Conservation (phyloP, 2,888 invertebrate genomes). For the Scaptomyza flava region DNA sequence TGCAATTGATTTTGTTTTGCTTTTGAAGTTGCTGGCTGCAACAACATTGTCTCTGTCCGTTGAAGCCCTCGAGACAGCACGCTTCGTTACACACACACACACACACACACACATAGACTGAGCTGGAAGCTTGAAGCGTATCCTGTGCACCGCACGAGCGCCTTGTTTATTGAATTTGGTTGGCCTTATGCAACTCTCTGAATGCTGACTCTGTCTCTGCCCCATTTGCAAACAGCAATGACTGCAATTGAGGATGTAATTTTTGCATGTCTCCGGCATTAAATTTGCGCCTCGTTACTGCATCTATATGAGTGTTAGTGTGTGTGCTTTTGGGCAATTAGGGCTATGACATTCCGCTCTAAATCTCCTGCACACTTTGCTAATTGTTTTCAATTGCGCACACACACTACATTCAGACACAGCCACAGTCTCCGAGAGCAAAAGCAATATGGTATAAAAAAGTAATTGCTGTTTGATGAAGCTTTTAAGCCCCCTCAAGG, state of each 20-base stretch:
- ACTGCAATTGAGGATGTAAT: conserved; percentile 75
- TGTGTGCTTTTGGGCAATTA: conserved; percentile 53
- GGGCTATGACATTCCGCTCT: conserved; percentile 74
- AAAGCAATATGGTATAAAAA: conserved; percentile 23
- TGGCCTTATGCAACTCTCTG: conserved; percentile 46
- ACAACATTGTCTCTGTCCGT: conserved; percentile 58
- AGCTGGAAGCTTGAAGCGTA: conserved; percentile 3
- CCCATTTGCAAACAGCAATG: conserved; percentile 6
- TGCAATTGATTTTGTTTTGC: conserved; percentile 75
- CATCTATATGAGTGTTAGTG: conserved; percentile 37
- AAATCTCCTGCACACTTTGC: conserved; percentile 76
- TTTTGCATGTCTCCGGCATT: conserved; percentile 76
- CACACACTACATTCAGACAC: conserved; percentile 28
- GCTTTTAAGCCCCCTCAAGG: conserved; percentile 31
- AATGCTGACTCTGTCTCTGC: background rate
- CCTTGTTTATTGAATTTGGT: conserved; percentile 76
- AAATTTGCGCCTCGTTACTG: conserved; percentile 58
- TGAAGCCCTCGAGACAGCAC: conserved; percentile 45
- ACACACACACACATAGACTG: conserved; percentile 5
- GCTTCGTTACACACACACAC: conserved; percentile 51
- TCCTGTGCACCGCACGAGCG: conserved; percentile 65
- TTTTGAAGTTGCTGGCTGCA: conserved; percentile 24
- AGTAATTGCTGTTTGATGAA: conserved; percentile 58
- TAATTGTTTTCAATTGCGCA: conserved; percentile 78
- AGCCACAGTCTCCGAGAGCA: conserved; percentile 2